Percentiles rank a stretch among this genome's conserved stretches.
These are phyloP conservation scores for Trachelus stipa DNA, from an alignment of 2,888 invertebrate species.

Conservation along the genomic window DNA sequence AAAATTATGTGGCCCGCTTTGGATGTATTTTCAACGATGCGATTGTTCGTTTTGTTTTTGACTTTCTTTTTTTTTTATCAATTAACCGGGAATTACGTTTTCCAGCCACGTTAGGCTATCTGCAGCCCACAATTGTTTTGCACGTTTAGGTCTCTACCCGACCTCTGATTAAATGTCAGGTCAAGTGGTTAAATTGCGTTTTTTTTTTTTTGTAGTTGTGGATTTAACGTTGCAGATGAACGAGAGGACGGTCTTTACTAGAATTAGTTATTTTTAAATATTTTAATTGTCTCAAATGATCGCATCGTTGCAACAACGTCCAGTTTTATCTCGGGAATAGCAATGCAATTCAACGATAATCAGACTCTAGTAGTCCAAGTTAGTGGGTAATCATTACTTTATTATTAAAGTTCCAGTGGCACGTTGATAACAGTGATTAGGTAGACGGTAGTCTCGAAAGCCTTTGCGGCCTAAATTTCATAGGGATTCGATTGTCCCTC, in stretches of 20 bases:
- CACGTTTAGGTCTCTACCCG: too few species aligned
- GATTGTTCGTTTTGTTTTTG: not conserved
- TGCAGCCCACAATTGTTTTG: not conserved
- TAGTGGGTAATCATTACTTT: not conserved
- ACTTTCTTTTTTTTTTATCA: not conserved
- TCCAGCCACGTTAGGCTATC: not conserved
- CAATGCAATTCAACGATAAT: not conserved
- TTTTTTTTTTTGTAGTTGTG: too few species aligned
- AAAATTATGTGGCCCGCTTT: not conserved
- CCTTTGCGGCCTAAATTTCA: not conserved
- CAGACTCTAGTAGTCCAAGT: not conserved
- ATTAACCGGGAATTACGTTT: not conserved
- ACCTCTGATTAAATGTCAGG: too few species aligned
- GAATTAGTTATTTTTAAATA: not conserved
- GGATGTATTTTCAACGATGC: not conserved
- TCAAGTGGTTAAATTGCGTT: too few species aligned
- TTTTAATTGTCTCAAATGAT: not conserved
- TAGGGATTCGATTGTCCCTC: not conserved
- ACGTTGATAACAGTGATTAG: not conserved
- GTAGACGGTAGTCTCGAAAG: not conserved
- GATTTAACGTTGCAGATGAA: too few species aligned
- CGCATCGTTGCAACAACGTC: not conserved
- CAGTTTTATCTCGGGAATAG: not conserved
- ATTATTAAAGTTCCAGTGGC: not conserved
- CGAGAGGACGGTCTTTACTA: too few species aligned